phyloP scores from a whole-genome alignment of 2,113 vertebrate genomes.

The Sialia sialis region DNA sequence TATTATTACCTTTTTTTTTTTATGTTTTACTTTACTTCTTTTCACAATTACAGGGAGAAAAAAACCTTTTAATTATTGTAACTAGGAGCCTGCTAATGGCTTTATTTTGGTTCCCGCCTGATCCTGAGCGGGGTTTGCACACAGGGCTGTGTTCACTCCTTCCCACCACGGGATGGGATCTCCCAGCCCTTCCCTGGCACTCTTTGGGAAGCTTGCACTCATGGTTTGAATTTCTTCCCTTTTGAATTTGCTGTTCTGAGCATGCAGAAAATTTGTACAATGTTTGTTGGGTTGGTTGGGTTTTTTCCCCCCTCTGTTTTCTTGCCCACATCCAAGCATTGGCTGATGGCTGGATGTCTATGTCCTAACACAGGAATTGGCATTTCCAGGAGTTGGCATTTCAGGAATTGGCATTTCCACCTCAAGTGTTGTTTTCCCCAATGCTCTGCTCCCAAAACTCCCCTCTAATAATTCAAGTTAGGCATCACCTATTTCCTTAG shows the following conservation, averaged over 20 bases:
- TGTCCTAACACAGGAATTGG: not conserved
- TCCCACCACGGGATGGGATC: not conserved
- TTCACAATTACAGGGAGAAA: not conserved
- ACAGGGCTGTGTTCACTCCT: not conserved
- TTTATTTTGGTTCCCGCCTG: not conserved
- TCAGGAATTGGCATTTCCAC: not conserved
- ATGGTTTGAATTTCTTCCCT: not conserved
- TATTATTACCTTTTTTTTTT: not conserved
- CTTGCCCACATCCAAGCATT: not conserved
- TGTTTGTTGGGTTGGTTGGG: not conserved
- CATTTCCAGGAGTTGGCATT: not conserved
- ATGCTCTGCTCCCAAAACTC: not conserved
- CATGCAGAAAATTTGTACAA: not conserved
- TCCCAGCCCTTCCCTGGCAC: not conserved
- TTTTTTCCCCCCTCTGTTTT: not conserved
- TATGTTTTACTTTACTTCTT: not conserved
- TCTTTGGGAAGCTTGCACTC: not conserved
- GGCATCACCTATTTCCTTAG: not conserved
- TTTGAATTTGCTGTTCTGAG: not conserved
- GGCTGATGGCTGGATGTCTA: not conserved
- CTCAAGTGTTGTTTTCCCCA: rapidly evolving
- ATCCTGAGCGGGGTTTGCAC: not conserved
- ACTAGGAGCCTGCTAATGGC: not conserved
- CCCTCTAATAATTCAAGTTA: not conserved
- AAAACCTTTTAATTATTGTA: not conserved